Conservation (phyloP, 2,888 invertebrate species). For the Dryomyza anilis region DNA sequence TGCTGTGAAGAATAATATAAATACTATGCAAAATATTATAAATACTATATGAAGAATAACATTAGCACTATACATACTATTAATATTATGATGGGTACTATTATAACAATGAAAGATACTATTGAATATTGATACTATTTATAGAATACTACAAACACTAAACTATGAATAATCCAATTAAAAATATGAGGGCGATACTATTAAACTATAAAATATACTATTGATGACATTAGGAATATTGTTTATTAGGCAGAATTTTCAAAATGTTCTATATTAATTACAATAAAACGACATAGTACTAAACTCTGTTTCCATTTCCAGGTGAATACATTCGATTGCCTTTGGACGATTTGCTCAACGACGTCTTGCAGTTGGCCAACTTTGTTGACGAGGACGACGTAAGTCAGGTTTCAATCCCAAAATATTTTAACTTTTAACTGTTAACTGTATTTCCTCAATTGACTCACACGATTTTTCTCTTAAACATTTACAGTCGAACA, state of each 20-base stretch:
- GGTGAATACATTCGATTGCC: conserved; percentile 61
- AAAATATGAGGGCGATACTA: too few relatives aligned
- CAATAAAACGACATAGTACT: neutral
- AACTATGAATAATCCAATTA: too few relatives aligned
- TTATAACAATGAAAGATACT: too few relatives aligned
- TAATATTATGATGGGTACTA: too few relatives aligned
- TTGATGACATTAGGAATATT: neutral
- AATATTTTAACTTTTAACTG: neutral
- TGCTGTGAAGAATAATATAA: too few relatives aligned
- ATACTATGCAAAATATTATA: too few relatives aligned
- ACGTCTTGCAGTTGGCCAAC: conserved; percentile 58
- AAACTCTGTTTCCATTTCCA: conserved; percentile 36
- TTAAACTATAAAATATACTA: neutral
- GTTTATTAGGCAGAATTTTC: too few relatives aligned
- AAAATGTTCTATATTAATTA: neutral
- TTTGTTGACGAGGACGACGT: conserved; percentile 51
- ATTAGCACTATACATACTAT: too few relatives aligned
- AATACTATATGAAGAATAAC: too few relatives aligned
- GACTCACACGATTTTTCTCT: neutral
- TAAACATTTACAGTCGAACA: conserved; percentile 19
- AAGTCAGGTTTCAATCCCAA: too few relatives aligned
- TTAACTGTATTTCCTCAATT: neutral
- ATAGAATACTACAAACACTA: too few relatives aligned
- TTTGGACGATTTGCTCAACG: conserved; percentile 58
- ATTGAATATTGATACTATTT: too few relatives aligned